Base-by-base conservation (phyloP, 2,888 invertebrate genomes). In the Thymelicus lineola region DNA sequence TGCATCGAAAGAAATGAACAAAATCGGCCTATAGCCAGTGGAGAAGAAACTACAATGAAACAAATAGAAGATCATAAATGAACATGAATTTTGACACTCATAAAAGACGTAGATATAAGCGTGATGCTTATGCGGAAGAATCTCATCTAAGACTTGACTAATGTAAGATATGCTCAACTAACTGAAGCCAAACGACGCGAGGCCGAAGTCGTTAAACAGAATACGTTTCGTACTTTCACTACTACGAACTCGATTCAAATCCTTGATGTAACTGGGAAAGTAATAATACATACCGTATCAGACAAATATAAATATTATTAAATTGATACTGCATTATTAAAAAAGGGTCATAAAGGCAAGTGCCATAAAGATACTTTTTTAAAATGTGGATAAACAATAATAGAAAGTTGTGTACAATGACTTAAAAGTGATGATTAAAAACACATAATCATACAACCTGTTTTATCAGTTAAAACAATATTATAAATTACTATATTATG, bases 171-270 rank as follows among this genome's bases (percentile, higher is more conserved):
- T 57, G 61, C 67, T 46, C 53, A 17, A 48, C 50, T 50, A 68
- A 68, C 68, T 46, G 62, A 68, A 68, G 61, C 61, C 46, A 55
- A 57, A 14, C 62, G 62, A 57, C 62, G 62, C 68, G 62, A 68
- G 68, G 68, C 68, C 62, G 57, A n/a, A 46, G 68, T 61, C 61
- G 45, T 62, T 55, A 62, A 61, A 62, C 62, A 46, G 55, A 55
- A 36, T 62, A 68, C 61, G 57, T 61, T 68, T 62, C 36, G 57
- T 55, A 68, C 68, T 68, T 68, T 68, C 68, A 68, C 62, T 62
- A 57, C 35, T n/a, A 57, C 61, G 57, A 68, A 62, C 46, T 67
- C 38, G 28, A 60, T 53, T 60, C 60, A 42, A 60, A 53, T 67
- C 53, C 67, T 61, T 53, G 35, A 61, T 61, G 60, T 61, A 35